Base-by-base conservation (phyloP, 1,140 invertebrate species). In the Lucilia cuprina region DNA sequence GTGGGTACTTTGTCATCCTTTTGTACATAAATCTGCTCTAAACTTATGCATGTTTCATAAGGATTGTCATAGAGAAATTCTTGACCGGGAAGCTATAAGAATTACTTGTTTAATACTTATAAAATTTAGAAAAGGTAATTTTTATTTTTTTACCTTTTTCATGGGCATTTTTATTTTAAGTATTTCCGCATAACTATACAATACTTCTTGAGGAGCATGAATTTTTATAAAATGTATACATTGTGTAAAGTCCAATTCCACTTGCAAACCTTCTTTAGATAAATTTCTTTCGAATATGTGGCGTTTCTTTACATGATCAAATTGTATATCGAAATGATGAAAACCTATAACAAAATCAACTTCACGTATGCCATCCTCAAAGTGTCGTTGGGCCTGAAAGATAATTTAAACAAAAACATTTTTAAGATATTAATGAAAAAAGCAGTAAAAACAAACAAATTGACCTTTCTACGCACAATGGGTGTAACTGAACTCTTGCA, bases 141-240 rank as follows among this genome's bases (percentile, higher is more conserved):
- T 41, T 41, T 41, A 41, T 41, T 41, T 41, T 2, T 41, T 89
- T 87, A 95, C 93, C 90, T 94, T 92, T 92, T 95, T 96, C 86
- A 98, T 95, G 60, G 97, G 97, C 94, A 98, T 95, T 91, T 96
- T 94, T 74, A 98, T 93, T 91, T 97, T 97, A 85, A 98, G 92
- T 82, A 98, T 94, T 92, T 98, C 97, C 78, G 96, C 95, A 91
- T 97, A 98, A 86, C 95, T 93, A 83, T 94, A 93, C 35, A 98
- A 89, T 2, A 98, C 95, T 87, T 96, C 94, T 91, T 94, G 93
- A 0, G 97, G 95, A 1, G 95, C 96, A 91, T 97, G 95, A 49
- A 98, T 93, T 93, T 94, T 94, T 75, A 94, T 91, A 89, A 95
- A 95, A 88, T 93, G 92, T 82, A 95, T 91, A 65, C 92, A 92